Conservation (phyloP, 2,113 vertebrate genomes). For the Pogona vitticeps region DNA sequence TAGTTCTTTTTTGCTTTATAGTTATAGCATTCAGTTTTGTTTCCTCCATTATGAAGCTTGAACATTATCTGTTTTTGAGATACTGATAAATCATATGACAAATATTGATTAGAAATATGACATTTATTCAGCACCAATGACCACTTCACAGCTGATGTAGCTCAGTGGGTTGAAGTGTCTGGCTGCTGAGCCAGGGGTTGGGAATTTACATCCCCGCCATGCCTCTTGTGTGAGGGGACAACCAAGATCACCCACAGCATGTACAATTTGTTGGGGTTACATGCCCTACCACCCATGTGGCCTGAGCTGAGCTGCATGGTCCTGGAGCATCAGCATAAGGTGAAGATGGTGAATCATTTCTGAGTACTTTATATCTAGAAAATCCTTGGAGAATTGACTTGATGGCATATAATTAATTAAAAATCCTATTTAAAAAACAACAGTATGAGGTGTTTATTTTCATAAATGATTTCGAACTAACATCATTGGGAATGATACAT, state of each 20-base stretch:
- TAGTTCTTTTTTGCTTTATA: conserved; percentile 58
- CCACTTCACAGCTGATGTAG: not conserved
- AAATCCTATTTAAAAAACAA: too few relatives aligned
- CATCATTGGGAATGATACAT: not conserved
- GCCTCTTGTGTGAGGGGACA: too few relatives aligned
- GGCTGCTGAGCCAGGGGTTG: too few relatives aligned
- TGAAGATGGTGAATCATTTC: too few relatives aligned
- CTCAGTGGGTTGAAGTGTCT: not conserved
- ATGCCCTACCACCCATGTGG: too few relatives aligned
- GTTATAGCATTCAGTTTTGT: conserved; percentile 46
- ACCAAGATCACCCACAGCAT: too few relatives aligned
- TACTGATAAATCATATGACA: conserved; percentile 36
- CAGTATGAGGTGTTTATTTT: not conserved
- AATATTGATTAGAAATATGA: not conserved
- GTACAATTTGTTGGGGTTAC: too few relatives aligned
- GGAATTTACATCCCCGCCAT: too few relatives aligned
- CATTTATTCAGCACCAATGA: not conserved
- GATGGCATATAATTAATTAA: not conserved
- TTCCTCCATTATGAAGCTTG: conserved; percentile 52
- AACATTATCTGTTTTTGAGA: conserved; percentile 39
- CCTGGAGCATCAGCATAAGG: too few relatives aligned
- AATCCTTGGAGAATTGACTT: too few relatives aligned
- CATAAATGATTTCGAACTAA: not conserved
- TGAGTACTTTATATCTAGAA: too few relatives aligned
- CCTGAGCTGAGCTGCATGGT: too few relatives aligned